Evolutionary conservation across 2,113 vertebrate species (phyloP).

Genomic region (Paratilapia polleni): DNA sequence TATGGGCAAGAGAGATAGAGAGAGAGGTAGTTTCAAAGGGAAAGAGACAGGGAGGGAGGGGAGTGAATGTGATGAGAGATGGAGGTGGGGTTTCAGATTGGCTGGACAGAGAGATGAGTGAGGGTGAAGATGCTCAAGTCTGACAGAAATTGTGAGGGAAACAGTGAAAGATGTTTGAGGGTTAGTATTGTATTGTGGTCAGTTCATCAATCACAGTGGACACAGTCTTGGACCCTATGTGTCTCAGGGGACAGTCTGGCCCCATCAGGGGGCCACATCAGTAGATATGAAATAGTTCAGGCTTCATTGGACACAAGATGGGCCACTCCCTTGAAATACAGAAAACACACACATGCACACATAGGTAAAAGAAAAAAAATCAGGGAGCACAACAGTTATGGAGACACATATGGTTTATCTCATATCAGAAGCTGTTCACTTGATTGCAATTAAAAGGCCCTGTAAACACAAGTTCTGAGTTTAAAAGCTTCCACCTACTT

Average conservation of each 20-base stretch:
- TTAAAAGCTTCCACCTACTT: background rate
- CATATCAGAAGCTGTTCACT: background rate
- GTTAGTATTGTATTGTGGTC: background rate
- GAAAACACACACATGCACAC: background rate
- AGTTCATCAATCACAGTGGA: constrained; percentile 5
- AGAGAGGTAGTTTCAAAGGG: constrained; percentile 3
- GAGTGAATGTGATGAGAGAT: constrained; percentile 17
- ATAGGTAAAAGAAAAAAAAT: background rate
- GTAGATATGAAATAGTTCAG: constrained; percentile 62
- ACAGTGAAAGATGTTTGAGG: background rate
- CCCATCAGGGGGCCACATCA: constrained; percentile 37
- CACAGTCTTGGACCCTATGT: background rate
- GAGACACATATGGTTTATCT: background rate
- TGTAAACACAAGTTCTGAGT: background rate
- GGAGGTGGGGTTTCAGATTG: background rate
- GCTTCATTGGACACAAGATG: constrained; percentile 67
- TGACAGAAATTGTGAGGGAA: constrained; percentile 8
- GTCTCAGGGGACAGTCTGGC: constrained; percentile 45
- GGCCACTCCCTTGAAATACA: constrained; percentile 38
- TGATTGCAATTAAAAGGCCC: background rate
- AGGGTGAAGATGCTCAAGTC: background rate
- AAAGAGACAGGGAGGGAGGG: background rate
- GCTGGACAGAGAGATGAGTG: constrained; percentile 20
- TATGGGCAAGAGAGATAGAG: constrained; percentile 16
- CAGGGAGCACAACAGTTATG: background rate